Evolutionary conservation across 2,113 vertebrate genomes (phyloP), one percentile per base, ranked within the genome.

Genomic region (Triplophysa siluroides): DNA sequence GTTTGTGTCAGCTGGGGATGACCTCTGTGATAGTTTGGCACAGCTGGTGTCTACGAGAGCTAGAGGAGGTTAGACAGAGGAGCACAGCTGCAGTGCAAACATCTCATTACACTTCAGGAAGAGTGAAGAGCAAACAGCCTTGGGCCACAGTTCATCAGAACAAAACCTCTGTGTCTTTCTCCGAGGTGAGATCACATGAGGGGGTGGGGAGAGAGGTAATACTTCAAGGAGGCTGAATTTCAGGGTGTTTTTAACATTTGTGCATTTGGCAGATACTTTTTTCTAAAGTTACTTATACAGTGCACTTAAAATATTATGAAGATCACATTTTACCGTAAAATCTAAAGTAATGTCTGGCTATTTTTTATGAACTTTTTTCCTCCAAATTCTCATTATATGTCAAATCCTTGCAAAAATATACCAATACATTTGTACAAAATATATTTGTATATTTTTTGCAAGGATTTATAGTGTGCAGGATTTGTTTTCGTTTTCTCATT

Each of bases 1-100:
- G 29, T 69, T 88, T 86, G 90, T 91, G 93, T 95, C 95, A 95
- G 93, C 94, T 94, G 95, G 89, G 90, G 88, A 89, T 92, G 90
- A 75, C 87, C 91, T 88, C 77, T 89, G 88, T 94, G 95, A 96
- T 93, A 94, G 94, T 92, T 94, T 90, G 83, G 93, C 91, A 87
- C 96, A 98, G 95, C 95, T 97, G 96, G 93, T 81, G 85, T 79
- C 67, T 83, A 47, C 84, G 78, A 78, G 80, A 45, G 10, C 19
- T 79, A 47, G 79, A 60, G 6, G 45, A 78, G 54, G 66, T 78
- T 76, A 89, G 88, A 90, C 66, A 33, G 86, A 81, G 71, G 43
- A 68, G 78, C 88, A 90, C 91, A 91, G 90, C 91, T 91, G 91
- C 89, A 89, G 78, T 72, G 19, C 16, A 83, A 83, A 78, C 71